Percentiles rank a stretch among this genome's conserved stretches.
Conservation (phyloP, 2,113 vertebrate genomes). For the Monopterus albus region DNA sequence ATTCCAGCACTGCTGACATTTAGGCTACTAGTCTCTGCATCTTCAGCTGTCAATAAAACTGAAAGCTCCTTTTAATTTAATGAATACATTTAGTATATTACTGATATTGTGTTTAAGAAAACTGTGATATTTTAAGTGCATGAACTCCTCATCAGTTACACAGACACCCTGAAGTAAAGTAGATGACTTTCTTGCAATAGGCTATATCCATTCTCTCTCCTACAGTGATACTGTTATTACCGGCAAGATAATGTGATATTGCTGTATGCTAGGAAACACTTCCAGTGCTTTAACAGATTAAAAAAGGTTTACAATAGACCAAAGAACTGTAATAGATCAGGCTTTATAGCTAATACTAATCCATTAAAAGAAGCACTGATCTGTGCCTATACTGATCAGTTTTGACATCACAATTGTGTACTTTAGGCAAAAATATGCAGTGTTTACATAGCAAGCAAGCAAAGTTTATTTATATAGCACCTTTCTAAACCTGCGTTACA, state of each 20-base stretch:
- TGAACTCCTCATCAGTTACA: background rate
- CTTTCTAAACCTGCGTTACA: no score
- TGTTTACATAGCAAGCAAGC: background rate
- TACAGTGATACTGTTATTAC: background rate
- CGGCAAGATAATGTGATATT: background rate
- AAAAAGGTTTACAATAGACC: no score
- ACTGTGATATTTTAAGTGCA: no score
- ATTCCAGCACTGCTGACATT: slow-evolving; percentile 11
- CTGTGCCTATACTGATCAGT: background rate
- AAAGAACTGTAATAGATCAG: slow-evolving; percentile 2
- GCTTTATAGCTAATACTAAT: slow-evolving; percentile 2
- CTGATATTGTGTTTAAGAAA: background rate
- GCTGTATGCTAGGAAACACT: background rate
- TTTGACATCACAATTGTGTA: background rate
- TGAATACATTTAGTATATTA: background rate
- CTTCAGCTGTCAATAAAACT: slow-evolving; percentile 5
- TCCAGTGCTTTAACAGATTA: no score
- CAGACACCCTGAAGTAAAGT: background rate
- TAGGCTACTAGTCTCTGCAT: background rate
- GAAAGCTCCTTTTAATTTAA: background rate
- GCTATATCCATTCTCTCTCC: no score
- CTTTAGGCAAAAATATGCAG: background rate
- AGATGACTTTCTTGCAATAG: background rate
- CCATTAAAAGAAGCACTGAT: background rate
- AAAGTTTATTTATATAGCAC: no score